Evolutionary conservation across 2,113 vertebrate species (phyloP).

Genomic region (Bothrops jararaca): DNA sequence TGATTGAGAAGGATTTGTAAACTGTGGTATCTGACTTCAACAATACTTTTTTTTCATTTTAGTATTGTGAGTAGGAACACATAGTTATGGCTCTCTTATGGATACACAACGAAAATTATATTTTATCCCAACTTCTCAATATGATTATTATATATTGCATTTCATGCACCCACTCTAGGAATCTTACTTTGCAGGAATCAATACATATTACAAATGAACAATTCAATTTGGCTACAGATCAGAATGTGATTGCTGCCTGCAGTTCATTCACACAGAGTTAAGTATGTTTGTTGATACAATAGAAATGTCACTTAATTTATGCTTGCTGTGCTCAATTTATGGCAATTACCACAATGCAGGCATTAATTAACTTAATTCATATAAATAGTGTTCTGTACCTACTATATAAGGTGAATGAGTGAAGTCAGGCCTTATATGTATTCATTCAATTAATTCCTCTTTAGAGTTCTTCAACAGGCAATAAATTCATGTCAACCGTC

Average conservation of each 20-base stretch:
- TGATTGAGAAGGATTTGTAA: background rate
- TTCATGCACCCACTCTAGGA: background rate
- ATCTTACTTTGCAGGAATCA: background rate
- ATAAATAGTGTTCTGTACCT: background rate
- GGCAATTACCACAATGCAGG: constrained; percentile 11
- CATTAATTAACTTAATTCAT: constrained; percentile 25
- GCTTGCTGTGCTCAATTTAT: constrained; percentile 18
- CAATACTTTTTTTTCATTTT: background rate
- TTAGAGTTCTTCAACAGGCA: background rate
- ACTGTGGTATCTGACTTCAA: background rate
- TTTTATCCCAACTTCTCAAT: background rate
- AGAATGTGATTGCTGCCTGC: background rate
- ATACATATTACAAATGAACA: background rate
- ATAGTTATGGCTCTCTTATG: background rate
- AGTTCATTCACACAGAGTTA: constrained; percentile 4
- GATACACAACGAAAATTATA: background rate
- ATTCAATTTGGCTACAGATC: background rate
- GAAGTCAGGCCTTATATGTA: background rate
- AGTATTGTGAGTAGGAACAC: background rate
- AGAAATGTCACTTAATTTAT: constrained; percentile 25
- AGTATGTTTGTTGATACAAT: constrained; percentile 23
- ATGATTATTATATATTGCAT: background rate
- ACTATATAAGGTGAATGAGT: constrained; percentile 23
- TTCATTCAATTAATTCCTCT: constrained; percentile 1
- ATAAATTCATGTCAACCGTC: background rate